Base-by-base conservation (phyloP, 2,797 vertebrate genomes). In the Halcyon leucocephala region DNA sequence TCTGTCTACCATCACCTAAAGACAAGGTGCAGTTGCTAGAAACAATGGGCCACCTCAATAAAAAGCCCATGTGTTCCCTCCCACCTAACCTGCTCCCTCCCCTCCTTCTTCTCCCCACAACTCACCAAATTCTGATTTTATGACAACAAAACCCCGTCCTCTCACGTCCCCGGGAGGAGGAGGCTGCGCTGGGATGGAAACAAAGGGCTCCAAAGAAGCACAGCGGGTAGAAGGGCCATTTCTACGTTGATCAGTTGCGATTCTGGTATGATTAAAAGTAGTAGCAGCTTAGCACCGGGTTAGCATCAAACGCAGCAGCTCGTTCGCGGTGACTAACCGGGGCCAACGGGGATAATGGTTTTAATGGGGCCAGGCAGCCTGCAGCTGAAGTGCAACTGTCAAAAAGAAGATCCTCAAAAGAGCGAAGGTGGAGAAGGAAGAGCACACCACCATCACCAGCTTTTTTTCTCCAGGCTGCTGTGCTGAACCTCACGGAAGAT, bases 151-250 rank as follows among this genome's bases (percentile, higher is more conserved):
- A 41, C 2, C 48, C 48, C 12, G 31, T 7, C 74, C 9, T 1
- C 39, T 26, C 7, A 2, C 42, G 46, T 29, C 20, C 64, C 4
- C 3, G 17, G n/a, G 33, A 2, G 29, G 37, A 2, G 33, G 14
- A 13, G 51, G 33, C 37, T 26, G 51, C 0, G 0, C 61, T 10
- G 44, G 57, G 57, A 64, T 0, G 0, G 52, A 39, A 89, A 28
- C 0, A 1, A 46, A n/a, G 66, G 54, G 72, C 69, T 41, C 31
- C 69, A 62, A 60, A 52, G 74, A 73, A 64, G 29, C 58, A 13
- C 1, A 37, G 73, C 17, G n/a, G 78, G 61, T 33, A 66, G 52
- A 81, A 49, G 37, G 49, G 48, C 14, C 25, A 14, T 33, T 80
- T 10, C 39, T 20, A 46, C 48, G 12, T 29, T 74, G 44, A 21